Base-by-base conservation (phyloP, 2,888 invertebrate genomes). In the Cheilosia grossa region DNA sequence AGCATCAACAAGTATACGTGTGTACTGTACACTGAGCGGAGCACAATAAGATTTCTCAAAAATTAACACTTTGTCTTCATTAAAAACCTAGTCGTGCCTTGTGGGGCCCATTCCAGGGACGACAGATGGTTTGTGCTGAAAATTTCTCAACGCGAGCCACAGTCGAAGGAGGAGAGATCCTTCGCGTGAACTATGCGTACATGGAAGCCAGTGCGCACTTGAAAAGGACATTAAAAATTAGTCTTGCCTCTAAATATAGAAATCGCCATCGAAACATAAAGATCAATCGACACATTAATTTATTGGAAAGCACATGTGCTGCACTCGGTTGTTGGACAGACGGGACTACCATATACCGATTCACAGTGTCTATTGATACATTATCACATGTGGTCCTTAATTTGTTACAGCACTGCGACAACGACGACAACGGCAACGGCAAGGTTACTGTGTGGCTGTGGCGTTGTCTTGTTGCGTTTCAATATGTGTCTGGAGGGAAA, bases 31-130 rank as follows among this genome's bases (percentile, higher is more conserved):
- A 27, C 17, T 42, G 13, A 13, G 13, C 37, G 24, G 42, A 30
- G 19, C 58, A 37, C 30, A 61, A 37, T 58, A 66, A 66, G 53
- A 67, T 83, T 75, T 79, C 44, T 66, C 33, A 72, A 81, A 81
- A 85, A 85, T 85, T 85, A 85, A 85, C 85, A 85, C 85, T 81
- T 72, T 81, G 85, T 85, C 85, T 85, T 85, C 85, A 85, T 85
- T 77, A 58, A 81, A 72, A 47, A 67, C 42, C 49, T 73, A 30
- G n/a, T 42, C n/a, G 49, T 64, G 33, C 56, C 67, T 17, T 82
- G 54, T 63, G 54, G 69, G 49, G 53, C 58, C 61, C 61, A 42
- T 64, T 19, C 27, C 64, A 44, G 77, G 49, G 59, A 47, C 47
- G 47, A 47, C 85, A 85, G 81, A 85, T 85, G 85, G 81, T 75